Evolutionary conservation across 2,797 vertebrate genomes (phyloP).

Genomic region (Somateria mollissima): DNA sequence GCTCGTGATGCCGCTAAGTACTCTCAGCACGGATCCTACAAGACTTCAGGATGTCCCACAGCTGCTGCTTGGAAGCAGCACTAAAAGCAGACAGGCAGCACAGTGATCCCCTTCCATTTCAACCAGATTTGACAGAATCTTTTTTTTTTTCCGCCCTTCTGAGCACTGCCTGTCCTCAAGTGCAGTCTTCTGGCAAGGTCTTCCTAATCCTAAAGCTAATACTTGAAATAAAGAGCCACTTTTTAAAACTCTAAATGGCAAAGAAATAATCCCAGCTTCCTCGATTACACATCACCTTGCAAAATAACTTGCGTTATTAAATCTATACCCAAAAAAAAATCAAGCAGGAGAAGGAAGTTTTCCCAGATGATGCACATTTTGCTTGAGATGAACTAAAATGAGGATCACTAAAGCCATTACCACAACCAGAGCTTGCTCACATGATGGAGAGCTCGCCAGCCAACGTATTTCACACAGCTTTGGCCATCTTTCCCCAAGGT

Average conservation of each 20-base stretch:
- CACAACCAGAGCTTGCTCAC: not conserved
- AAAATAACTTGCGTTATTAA: not conserved
- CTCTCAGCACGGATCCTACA: not conserved
- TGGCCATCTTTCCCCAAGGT: not conserved
- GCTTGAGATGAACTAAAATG: not conserved
- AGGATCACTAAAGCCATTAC: not conserved
- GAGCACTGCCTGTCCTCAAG: not conserved
- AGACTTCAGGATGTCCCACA: not conserved
- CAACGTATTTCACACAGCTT: not conserved
- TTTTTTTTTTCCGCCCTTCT: not conserved
- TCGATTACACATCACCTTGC: not conserved
- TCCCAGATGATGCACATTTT: not conserved
- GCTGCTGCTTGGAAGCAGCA: not conserved
- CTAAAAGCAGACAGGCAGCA: not conserved
- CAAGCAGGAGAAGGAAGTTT: not conserved
- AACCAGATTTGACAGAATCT: not conserved
- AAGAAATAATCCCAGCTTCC: not conserved
- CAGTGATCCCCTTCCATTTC: not conserved
- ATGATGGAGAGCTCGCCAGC: not conserved
- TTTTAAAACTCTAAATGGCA: not conserved
- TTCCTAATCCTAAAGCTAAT: not conserved
- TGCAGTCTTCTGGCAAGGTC: not conserved
- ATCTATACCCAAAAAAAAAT: not conserved
- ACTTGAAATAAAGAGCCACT: not conserved
- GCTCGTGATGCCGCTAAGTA: not conserved